Evolutionary conservation across 2,888 invertebrate species (phyloP), one percentile per base, ranked within the genome.

Genomic region (Terebella lapidaria): DNA sequence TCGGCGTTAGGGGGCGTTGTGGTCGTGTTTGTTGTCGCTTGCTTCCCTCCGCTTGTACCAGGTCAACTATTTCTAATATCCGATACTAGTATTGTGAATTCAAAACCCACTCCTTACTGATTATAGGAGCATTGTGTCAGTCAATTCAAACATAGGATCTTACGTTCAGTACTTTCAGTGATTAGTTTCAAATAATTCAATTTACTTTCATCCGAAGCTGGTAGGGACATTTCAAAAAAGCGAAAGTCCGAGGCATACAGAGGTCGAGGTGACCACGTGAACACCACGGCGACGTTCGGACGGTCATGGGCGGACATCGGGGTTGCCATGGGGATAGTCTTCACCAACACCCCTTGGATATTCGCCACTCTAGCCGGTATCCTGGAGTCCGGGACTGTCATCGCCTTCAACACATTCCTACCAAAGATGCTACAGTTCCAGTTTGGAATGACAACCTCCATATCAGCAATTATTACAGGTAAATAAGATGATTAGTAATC

Each of bases 361-460:
- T 24, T 58, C 15, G 18, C 54, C 25, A 58, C 53, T 3, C 15
- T 58, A 3, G 35, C 24, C 3, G 58, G 24, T n/a, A 58, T 35
- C 3, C 4, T 58, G 24, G 53, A 58, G 27, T 20, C 24, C 30
- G 53, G 53, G 2, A 24, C 27, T 15, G 20, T 58, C n/a, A 24
- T 25, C 3, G 58, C 56, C 3, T 58, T 58, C 24, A 54, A 25
- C 5, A 42, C 42, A 3, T 58, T 58, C 46, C 22, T 58, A 15
- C 58, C 58, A 10, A 58, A 58, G 49, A 5, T 58, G 3, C 10
- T 57, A 4, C 58, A 58, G 54, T 58, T 54, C 54, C 58, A 58
- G 58, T 58, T 58, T 26, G 3, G n/a, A n/a, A n/a, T n/a, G n/a
- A n/a, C n/a, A n/a, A n/a, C n/a, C n/a, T n/a, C n/a, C n/a, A n/a